Evolutionary conservation across 2,888 invertebrate genomes (phyloP), one percentile per base, ranked within the genome.

Genomic region (Drosophila falleni): DNA sequence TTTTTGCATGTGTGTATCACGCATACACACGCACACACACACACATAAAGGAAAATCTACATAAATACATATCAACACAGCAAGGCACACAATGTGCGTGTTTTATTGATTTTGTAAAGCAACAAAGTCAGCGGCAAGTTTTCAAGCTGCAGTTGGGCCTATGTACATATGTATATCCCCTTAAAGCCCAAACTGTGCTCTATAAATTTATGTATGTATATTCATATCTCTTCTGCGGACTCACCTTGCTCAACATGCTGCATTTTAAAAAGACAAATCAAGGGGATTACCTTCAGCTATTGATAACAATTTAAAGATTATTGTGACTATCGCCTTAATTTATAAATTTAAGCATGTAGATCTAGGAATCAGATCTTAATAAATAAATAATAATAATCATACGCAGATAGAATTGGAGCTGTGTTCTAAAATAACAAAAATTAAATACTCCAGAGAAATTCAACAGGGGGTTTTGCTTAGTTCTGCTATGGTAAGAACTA

Each of bases 21-120:
- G 49, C 39, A 66, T 26, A 53, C 46, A 41, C n/a, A 64, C 37
- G 44, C 59, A 47, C 42, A 33, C 39, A 50, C 47, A 50, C 60
- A 49, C 42, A 47, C 35, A 54, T 33, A 69, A 37, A 29, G 44
- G 23, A 33, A 47, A 31, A 33, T 16, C 26, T 41, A 37, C 26
- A 49, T 41, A 39, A 19, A 16, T 19, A n/a, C 35, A 31, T 10
- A 31, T 0, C 42, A 61, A 44, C 35, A 68, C 59, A 29, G 29
- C 8, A 15, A 33, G 15, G 47, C 49, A 71, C 50, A 58, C 44
- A 59, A 26, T 41, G 61, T 74, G 83, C 56, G 82, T 79, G 81
- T 74, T 76, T 70, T 86, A 86, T 86, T 79, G 85, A 86, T 86
- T 86, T 86, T 84, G 69, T 84, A 61, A 61, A 71, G 63, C 72